Base-by-base conservation (phyloP, 2,113 vertebrate species). In the Apaloderma vittatum region DNA sequence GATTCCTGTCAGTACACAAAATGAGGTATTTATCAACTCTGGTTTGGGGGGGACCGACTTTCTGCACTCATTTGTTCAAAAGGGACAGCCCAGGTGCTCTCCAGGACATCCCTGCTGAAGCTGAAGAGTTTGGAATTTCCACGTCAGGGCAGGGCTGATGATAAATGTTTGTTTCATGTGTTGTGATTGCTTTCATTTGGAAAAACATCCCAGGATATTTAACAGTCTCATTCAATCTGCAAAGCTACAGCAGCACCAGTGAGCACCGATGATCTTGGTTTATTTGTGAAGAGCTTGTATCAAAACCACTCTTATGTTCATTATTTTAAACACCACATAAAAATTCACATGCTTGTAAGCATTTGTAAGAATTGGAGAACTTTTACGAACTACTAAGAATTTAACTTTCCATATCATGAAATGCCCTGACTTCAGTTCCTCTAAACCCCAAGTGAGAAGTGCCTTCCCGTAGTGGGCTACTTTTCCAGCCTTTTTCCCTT, bases 251-350 rank as follows among this genome's bases (percentile, higher is more conserved):
- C 49, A 87, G 30, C 65, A 52, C 34, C 2, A 3, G 5, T 9
- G 21, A 91, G 22, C 7, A 17, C 1, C 36, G 46, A 15, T 30
- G 67, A 61, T 1, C 0, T 2, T 30, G 15, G 27, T n/a, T 24
- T 82, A 17, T 27, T 89, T 74, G 71, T 67, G 11, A 83, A 57
- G 32, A 70, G 21, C 10, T 76, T 52, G 12, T 23, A 49, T 15
- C 7, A 54, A 51, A 73, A 45, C 5, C 51, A 16, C 15, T 48
- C 32, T 36, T 26, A 63, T 6, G 40, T 30, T 75, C 37, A 34
- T 81, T 78, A 27, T 58, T 82, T 86, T 75, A 27, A 86, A 59
- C 45, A 57, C 12, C 6, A 27, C 3, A 4, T 36, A 59, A 75
- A 54, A 51, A 49, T 26, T 46, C 23, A 24, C 9, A 16, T 23